Conservation (phyloP, 2,888 invertebrate species). For the Odontocolon sp. region DNA sequence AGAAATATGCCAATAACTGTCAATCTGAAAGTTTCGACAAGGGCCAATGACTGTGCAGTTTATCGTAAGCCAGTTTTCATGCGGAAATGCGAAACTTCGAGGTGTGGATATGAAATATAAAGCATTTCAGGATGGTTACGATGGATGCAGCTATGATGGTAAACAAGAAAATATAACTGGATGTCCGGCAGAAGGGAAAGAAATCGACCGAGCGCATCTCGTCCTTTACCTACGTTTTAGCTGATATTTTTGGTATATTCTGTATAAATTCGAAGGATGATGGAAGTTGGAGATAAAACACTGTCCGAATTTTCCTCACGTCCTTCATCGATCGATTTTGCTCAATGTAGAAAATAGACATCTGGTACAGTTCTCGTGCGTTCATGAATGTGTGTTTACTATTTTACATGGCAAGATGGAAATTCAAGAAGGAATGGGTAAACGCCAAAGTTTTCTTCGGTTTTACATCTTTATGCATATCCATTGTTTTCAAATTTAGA, state of each 20-base stretch:
- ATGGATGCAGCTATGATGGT: constrained; percentile 9
- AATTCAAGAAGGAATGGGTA: background rate
- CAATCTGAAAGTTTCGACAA: no score
- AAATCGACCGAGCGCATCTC: background rate
- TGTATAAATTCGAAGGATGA: no score
- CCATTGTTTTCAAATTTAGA: background rate
- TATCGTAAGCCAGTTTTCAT: no score
- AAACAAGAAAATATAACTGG: constrained; percentile 23
- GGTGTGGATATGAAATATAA: constrained; percentile 1
- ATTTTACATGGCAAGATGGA: background rate
- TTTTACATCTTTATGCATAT: constrained; percentile 17
- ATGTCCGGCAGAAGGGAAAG: constrained; percentile 8
- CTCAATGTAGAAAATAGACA: no score
- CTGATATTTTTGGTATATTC: no score
- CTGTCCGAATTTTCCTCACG: no score
- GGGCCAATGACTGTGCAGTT: no score
- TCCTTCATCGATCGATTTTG: no score
- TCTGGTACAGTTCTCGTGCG: no score
- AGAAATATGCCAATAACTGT: no score
- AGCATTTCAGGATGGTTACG: constrained; percentile 7
- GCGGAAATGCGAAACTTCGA: constrained; percentile 12
- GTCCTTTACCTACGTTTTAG: background rate
- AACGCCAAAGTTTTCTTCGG: background rate
- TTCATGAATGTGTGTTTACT: no score
- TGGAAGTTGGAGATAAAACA: no score